Evolutionary conservation across 2,888 invertebrate species (phyloP), one percentile per base, ranked within the genome.

Genomic region (Hecatera dysodea): DNA sequence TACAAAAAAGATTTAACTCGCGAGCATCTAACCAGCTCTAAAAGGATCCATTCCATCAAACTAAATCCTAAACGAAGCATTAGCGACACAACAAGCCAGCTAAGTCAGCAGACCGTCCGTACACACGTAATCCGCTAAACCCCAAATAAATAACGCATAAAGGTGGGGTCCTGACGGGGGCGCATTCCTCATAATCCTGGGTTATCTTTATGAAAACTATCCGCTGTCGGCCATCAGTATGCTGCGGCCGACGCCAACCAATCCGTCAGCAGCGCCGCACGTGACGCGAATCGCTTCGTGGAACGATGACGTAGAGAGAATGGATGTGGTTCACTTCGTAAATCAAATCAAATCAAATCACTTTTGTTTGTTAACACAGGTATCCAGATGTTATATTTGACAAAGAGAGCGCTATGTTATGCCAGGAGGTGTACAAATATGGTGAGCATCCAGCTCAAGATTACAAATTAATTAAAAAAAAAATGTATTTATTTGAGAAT

Each of bases 171-270:
- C 76, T 84, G 84, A 81, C 78, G 76, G 81, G 75, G 81, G 80
- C 78, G 79, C 91, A 90, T 92, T 89, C 88, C 90, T 92, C 91
- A 91, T 92, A 92, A 93, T 91, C 91, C 92, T 62, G 86, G 91
- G 89, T 87, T 91, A 92, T 93, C 92, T 92, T 91, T 92, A 91
- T 91, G 92, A 92, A 91, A 92, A 91, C 91, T 91, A 92, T 90
- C 89, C 88, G 84, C 82, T 78, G 82, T 78, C 76, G 46, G 39
- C 80, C 87, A 91, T 92, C 90, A 85, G 92, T 92, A 92, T 92
- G 92, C 92, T 78, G 83, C 82, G 81, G 67, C 83, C 79, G 86
- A 75, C 78, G 83, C 84, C 84, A 83, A 82, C 89, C 92, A 91
- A 92, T 92, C 92, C 92, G 92, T 92, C 92, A 92, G 91, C 89